phyloP scores from a whole-genome alignment of 2,888 invertebrate genomes.

The Chrysopilus asiliformis region DNA sequence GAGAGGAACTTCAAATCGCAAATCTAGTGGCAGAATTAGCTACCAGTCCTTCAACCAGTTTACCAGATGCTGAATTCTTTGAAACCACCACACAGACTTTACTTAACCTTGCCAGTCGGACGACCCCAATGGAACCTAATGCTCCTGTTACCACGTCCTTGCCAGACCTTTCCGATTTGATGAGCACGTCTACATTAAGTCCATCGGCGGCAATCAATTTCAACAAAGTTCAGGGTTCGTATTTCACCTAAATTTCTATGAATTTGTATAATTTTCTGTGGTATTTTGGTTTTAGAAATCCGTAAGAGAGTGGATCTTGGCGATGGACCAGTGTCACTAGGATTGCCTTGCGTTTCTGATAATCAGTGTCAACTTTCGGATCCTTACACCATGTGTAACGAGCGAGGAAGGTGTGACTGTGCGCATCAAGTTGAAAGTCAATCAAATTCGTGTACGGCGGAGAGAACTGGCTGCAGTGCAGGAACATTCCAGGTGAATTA shows the following conservation, averaged over 20 bases:
- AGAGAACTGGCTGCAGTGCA: constrained; percentile 62
- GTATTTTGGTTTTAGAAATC: constrained; percentile 24
- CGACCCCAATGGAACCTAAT: constrained; percentile 39
- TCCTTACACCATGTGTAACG: constrained; percentile 56
- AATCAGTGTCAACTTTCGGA: constrained; percentile 71
- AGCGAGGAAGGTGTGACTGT: constrained; percentile 55
- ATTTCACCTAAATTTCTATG: too few relatives aligned
- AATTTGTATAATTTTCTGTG: too few relatives aligned
- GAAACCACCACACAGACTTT: constrained; percentile 32
- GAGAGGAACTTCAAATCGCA: too few relatives aligned
- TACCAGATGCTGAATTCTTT: too few relatives aligned
- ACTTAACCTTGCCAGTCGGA: constrained; percentile 33
- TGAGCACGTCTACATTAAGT: too few relatives aligned
- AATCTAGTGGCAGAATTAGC: too few relatives aligned
- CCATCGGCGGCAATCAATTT: too few relatives aligned
- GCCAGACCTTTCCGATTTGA: too few relatives aligned
- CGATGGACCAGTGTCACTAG: constrained; percentile 50
- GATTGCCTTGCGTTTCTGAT: constrained; percentile 59
- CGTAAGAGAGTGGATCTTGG: constrained; percentile 35
- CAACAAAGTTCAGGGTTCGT: too few relatives aligned
- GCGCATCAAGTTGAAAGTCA: constrained; percentile 40
- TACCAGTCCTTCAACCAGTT: too few relatives aligned
- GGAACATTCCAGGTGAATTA: constrained; percentile 59
- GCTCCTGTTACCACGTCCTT: constrained; percentile 27
- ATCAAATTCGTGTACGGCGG: constrained; percentile 53